Evolutionary conservation across 2,888 invertebrate species (phyloP).

Genomic region (Orthonychiurus folsomi): DNA sequence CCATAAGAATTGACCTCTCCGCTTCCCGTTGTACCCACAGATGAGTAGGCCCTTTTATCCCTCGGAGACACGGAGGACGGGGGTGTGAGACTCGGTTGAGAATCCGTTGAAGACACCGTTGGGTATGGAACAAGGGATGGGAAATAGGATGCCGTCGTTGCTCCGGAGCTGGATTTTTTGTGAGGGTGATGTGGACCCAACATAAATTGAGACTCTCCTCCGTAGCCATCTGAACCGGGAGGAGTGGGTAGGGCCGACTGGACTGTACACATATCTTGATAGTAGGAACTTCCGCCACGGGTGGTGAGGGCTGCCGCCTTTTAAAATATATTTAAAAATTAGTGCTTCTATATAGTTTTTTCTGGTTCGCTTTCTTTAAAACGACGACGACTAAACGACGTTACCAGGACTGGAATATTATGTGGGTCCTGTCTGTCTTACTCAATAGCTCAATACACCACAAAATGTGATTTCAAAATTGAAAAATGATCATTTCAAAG

Average conservation of each 20-base stretch:
- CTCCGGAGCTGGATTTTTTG: constrained; percentile 14
- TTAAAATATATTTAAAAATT: no score
- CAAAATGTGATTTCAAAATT: no score
- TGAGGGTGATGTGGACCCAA: constrained; percentile 22
- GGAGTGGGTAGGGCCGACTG: constrained; percentile 74
- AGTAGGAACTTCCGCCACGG: constrained; percentile 48
- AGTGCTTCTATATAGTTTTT: no score
- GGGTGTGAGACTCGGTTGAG: constrained; percentile 88
- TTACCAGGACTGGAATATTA: no score
- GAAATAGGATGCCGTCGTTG: constrained; percentile 42
- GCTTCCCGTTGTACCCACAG: constrained; percentile 44
- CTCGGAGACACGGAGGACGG: constrained; percentile 94
- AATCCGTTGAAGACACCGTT: constrained; percentile 41
- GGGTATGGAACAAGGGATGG: constrained; percentile 36
- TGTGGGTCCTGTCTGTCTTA: no score
- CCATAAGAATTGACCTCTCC: constrained; percentile 25
- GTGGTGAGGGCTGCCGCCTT: constrained; percentile 39
- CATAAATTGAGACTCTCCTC: constrained; percentile 52
- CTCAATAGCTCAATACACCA: no score
- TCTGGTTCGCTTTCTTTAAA: no score
- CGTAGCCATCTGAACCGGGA: constrained; percentile 63
- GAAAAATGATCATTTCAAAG: no score
- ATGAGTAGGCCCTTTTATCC: constrained; percentile 64
- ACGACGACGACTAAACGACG: no score
- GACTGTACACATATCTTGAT: constrained; percentile 40